Percentiles rank a stretch among this genome's conserved stretches.
phyloP scores from a whole-genome alignment of 2,113 vertebrate species.

The Tiliqua scincoides region DNA sequence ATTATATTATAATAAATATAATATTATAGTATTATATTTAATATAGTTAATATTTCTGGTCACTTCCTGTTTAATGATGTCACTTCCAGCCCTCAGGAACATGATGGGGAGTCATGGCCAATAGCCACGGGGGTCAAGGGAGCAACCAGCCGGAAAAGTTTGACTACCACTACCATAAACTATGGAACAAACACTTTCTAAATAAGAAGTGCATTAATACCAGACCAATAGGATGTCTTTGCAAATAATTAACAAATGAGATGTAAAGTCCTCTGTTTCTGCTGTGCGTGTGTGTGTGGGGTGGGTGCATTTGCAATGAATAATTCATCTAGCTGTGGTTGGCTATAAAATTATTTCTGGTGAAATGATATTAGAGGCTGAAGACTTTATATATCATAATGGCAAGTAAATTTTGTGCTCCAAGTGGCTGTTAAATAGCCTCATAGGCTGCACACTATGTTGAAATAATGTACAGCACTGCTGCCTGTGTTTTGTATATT shows the following conservation, averaged over 20 bases:
- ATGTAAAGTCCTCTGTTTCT: conserved; percentile 6
- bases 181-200: not conserved
- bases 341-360: not conserved
- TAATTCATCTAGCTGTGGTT: not conserved
- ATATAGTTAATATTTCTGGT: too few species aligned
- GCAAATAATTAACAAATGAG: not conserved
- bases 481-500: conserved; percentile 13
- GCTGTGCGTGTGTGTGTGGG: not conserved
- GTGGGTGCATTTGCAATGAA: not conserved
- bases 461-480: not conserved
- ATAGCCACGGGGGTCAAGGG: too few species aligned
- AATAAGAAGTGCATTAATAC: rapidly evolving
- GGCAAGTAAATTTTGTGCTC: not conserved
- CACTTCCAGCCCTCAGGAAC: too few species aligned
- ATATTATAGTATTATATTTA: too few species aligned
- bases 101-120: too few species aligned
- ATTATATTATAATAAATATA: too few species aligned
- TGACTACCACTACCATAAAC: too few species aligned
- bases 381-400: not conserved
- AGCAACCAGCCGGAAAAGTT: too few species aligned
- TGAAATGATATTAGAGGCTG: conserved; percentile 4
- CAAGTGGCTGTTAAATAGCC: not conserved
- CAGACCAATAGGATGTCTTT: not conserved
- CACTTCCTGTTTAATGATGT: too few species aligned
- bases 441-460: not conserved